Evolutionary conservation across 2,888 invertebrate genomes (phyloP).

Genomic region (Pherbina coryleti): DNA sequence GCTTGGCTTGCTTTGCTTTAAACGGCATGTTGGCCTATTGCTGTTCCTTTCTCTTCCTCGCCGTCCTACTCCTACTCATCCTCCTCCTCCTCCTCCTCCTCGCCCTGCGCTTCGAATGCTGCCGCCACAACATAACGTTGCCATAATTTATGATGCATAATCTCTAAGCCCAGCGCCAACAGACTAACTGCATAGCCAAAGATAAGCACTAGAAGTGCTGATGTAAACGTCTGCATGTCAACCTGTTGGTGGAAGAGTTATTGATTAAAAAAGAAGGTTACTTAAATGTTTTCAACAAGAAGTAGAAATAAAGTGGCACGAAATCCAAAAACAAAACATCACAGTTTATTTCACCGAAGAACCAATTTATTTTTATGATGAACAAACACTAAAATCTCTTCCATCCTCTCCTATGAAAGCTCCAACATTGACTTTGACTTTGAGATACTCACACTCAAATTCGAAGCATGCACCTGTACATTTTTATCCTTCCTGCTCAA

Average conservation of each 20-base stretch:
- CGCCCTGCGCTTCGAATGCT: neutral
- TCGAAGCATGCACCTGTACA: too few relatives aligned
- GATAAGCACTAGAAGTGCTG: constrained; percentile 72
- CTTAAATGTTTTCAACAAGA: constrained; percentile 12
- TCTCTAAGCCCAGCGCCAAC: constrained; percentile 60
- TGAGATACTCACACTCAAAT: too few relatives aligned
- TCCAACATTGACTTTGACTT: too few relatives aligned
- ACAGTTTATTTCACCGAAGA: too few relatives aligned
- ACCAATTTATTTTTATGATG: too few relatives aligned
- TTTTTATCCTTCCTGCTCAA: too few relatives aligned
- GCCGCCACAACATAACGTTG: constrained; percentile 47
- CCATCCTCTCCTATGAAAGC: too few relatives aligned
- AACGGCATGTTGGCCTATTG: neutral
- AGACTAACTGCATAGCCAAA: constrained; percentile 70
- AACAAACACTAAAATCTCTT: too few relatives aligned
- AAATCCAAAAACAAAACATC: neutral
- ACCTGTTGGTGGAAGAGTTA: constrained; percentile 65
- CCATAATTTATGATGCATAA: constrained; percentile 58
- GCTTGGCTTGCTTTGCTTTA: neutral
- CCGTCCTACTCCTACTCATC: neutral
- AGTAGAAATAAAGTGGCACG: neutral
- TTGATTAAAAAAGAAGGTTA: constrained; percentile 3
- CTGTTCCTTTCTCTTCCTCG: neutral
- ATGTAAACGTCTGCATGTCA: constrained; percentile 73
- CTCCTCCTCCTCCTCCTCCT: neutral